A percentile compares a stretch with the other conserved stretches of the same genome.
Conservation (phyloP, 2,113 vertebrate species). For the Nipponia nippon region DNA sequence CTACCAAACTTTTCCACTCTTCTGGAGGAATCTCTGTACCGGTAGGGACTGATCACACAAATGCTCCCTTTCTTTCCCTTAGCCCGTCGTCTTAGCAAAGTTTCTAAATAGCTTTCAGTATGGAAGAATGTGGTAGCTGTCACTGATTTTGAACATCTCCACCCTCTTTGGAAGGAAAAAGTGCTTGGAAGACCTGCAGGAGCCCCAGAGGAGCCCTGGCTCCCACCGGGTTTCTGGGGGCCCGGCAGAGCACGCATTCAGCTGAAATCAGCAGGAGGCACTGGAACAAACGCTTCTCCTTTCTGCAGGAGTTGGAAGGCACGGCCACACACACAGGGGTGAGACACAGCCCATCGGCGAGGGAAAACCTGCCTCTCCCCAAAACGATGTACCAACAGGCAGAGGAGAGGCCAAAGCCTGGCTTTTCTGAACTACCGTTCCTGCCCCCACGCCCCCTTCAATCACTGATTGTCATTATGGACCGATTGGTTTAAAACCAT, state of each 20-base stretch:
- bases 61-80: neutral
- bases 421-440: neutral
- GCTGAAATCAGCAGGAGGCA: neutral
- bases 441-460: fast-evolving
- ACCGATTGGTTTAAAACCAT: neutral
- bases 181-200: neutral
- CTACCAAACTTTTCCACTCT: neutral
- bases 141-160: neutral
- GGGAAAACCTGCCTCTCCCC: neutral
- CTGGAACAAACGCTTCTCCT: neutral
- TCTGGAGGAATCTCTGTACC: neutral
- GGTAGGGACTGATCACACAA: neutral
- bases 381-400: fast-evolving
- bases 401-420: neutral
- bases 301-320: neutral
- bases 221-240: neutral
- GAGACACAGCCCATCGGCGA: fast-evolving
- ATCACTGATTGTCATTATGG: neutral
- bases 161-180: neutral
- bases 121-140: neutral
- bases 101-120: neutral
- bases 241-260: neutral
- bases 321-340: fast-evolving
- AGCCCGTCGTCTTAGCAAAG: neutral
- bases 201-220: neutral